phyloP scores from a whole-genome alignment of 2,888 invertebrate species.

The Unio delphinus region DNA sequence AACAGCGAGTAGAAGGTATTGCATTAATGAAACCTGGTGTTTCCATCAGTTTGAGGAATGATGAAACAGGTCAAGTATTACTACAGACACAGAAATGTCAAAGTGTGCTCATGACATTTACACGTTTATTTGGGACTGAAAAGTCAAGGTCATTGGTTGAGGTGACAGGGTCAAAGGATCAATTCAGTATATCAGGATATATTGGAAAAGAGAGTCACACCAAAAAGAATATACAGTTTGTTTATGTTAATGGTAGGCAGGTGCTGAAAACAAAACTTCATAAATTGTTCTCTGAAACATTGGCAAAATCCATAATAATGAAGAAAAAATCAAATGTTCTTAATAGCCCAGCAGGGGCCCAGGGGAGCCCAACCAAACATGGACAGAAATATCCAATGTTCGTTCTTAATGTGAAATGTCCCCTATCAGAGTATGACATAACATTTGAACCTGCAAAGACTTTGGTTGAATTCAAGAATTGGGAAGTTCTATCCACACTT shows the following conservation, averaged over 20 bases:
- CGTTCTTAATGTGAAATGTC: conserved; percentile 76
- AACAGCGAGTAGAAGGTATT: conserved; percentile 76
- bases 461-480: conserved; percentile 75
- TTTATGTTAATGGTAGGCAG: conserved; percentile 80
- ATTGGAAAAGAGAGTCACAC: conserved; percentile 74
- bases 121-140: conserved; percentile 72
- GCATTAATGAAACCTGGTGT: conserved; percentile 78
- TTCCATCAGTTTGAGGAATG: conserved; percentile 81
- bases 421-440: conserved; percentile 74
- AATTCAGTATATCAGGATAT: conserved; percentile 76
- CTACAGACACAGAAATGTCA: conserved; percentile 77
- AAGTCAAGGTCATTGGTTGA: conserved; percentile 69
- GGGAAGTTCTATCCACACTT: conserved; percentile 72
- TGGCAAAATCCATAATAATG: conserved; percentile 62
- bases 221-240: conserved; percentile 76
- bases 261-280: conserved; percentile 75
- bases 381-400: conserved; percentile 72
- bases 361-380: conserved; percentile 54
- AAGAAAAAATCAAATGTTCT: conserved; percentile 30
- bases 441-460: conserved; percentile 74
- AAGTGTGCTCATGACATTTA: conserved; percentile 75
- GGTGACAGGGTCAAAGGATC: conserved; percentile 70
- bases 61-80: conserved; percentile 76
- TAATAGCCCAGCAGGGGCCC: conserved; percentile 12
- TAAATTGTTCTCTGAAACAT: conserved; percentile 70